Percentiles rank a stretch among this genome's conserved stretches.
Evolutionary conservation across 2,888 invertebrate species (phyloP).

Genomic region (Lasiommata megera): DNA sequence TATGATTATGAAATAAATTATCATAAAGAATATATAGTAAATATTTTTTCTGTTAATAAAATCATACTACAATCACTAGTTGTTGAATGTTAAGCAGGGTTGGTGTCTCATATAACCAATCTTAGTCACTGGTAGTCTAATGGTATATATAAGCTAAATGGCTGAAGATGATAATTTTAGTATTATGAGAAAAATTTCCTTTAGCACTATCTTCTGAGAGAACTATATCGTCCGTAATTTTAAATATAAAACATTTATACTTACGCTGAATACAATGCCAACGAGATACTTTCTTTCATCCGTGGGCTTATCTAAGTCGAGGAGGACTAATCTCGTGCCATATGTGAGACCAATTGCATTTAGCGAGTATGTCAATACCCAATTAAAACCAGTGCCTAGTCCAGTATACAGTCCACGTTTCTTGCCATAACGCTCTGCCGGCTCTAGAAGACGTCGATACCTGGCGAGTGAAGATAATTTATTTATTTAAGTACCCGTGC

Average conservation of each 20-base stretch:
- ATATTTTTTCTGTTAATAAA: too few relatives aligned
- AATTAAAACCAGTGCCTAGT: conserved; percentile 86
- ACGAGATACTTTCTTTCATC: conserved; percentile 84
- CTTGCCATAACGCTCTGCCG: conserved; percentile 84
- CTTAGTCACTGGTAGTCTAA: too few relatives aligned
- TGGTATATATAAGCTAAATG: too few relatives aligned
- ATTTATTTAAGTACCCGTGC: neutral
- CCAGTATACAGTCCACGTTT: conserved; percentile 85
- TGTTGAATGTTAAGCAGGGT: too few relatives aligned
- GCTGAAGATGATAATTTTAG: too few relatives aligned
- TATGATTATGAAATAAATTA: too few relatives aligned
- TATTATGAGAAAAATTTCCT: too few relatives aligned
- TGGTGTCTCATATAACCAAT: too few relatives aligned
- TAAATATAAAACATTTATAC: conserved; percentile 40
- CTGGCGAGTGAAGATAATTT: conserved; percentile 45
- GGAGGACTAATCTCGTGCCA: conserved; percentile 85
- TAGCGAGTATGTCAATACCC: conserved; percentile 87
- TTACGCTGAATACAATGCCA: conserved; percentile 85
- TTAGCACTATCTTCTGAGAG: too few relatives aligned
- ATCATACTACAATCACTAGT: too few relatives aligned
- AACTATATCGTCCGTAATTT: too few relatives aligned
- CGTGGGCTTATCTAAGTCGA: conserved; percentile 78
- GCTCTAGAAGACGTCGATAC: conserved; percentile 78
- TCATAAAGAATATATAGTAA: too few relatives aligned
- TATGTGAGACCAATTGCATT: conserved; percentile 90